Base-by-base conservation (phyloP, 1,140 invertebrate genomes). In the Heliconius hewitsoni region DNA sequence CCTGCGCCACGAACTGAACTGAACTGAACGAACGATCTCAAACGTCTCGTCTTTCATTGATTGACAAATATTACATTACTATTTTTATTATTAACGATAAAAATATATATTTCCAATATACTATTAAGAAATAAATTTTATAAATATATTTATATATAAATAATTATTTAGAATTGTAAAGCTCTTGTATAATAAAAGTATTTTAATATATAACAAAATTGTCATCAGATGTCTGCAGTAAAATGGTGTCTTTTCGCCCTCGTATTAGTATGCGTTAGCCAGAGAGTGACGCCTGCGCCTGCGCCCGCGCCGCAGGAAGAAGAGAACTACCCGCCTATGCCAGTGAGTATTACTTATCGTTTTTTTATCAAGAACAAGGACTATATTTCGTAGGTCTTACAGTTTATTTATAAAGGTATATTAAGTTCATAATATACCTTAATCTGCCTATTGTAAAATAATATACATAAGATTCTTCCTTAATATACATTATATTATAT, bases 311-410 rank as follows among this genome's bases (percentile, higher is more conserved):
- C 94, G 42, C 91, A 91, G 1, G 92, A 95, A 82, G 89, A 91
- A 79, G 86, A 90, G 71, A 87, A 89, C 66, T 90, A 88, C 71
- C 88, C 91, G 19, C 94, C 94, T n/a, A 92, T 93, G 90, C 94
- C 94, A 66, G 94, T 95, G 87, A 91, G 91, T 91, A 80, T 73
- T 19, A 1, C 52, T 76, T 81, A 11, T 8, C 71, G 18, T 72
- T 72, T 39, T 19, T 30, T 66, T 30, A 30, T 23, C 2, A 23
- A 57, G 19, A 23, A 23, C 0, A 60, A 60, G 8, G n/a, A 57
- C 23, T n/a, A 57, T 23, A 57, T 57, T 57, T 23, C n/a, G 55
- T 23, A 23, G n/a, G n/a, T 60, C 23, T 23, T 23, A 57, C 50
- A 52, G 6, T 52, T 18, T 52, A 19, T 60, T 11, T 60, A 60